Evolutionary conservation across 2,888 invertebrate species (phyloP), one percentile per base, ranked within the genome.

Genomic region (Plagodis dolabraria): DNA sequence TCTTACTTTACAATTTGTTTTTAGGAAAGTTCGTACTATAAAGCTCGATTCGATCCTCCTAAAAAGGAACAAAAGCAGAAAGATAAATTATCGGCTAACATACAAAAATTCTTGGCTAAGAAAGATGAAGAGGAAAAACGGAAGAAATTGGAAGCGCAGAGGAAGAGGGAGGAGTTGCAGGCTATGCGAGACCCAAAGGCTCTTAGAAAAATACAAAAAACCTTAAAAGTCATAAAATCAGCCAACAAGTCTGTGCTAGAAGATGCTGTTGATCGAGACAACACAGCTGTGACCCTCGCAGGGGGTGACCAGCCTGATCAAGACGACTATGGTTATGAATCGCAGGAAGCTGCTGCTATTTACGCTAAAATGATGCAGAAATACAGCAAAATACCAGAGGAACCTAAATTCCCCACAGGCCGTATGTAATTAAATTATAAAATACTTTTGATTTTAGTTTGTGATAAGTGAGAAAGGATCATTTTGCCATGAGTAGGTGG

Each of bases 311-410:
- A 97, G 75, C 96, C 97, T 0, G 98, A 98, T 75, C 97, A 97
- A 79, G 98, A 98, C 88, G 98, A 98, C 79, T 98, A 98, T 79
- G 98, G 98, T 0, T 98, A 97, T 79, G 97, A 96, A 43, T 98
- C 98, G 0, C 96, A 96, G 72, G 96, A 96, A 82, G 96, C 97
- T 0, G 95, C 96, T 46, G 96, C 96, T 35, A 94, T 96, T 71
- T 97, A 97, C 81, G 95, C 95, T 69, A 97, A 97, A 83, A 95
- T 98, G 93, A 96, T 98, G 94, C 96, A 96, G 69, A 97, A 97
- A 80, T 97, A 97, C 71, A 95, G 94, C 72, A 94, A 94, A 78
- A 89, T 95, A 76, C 95, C 96, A 10, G 95, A 95, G 47, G 96
- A 96, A 70, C 95, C 96, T 0, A 95, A 95, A 67, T 96, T 96